These are phyloP conservation scores for Cephalopterus ornatus DNA, from an alignment of 2,113 vertebrate species.

Conservation along the genomic window DNA sequence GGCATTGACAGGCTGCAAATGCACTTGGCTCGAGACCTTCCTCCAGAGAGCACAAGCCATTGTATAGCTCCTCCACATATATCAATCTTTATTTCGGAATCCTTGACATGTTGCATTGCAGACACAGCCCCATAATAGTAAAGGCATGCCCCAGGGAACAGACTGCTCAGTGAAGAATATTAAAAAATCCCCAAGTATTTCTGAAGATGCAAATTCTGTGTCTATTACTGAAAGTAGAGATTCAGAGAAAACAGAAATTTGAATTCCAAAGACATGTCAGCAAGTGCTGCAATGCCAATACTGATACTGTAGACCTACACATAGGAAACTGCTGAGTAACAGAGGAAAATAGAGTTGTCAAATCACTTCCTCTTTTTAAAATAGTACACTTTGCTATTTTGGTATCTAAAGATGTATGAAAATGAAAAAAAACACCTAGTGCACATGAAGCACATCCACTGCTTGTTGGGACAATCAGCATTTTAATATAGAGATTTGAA, in stretches of 20 bases:
- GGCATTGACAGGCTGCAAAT: constrained; percentile 14
- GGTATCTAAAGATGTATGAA: background rate
- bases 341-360: background rate
- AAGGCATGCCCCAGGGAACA: background rate
- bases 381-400: background rate
- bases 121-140: background rate
- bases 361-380: background rate
- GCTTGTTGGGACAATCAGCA: background rate
- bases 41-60: background rate
- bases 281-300: background rate
- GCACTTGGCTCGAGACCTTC: constrained; percentile 1
- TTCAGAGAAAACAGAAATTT: background rate
- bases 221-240: background rate
- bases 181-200: background rate
- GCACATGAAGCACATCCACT: background rate
- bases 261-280: constrained; percentile 36
- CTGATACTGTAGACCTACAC: background rate
- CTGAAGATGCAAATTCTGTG: background rate
- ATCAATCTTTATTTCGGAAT: background rate
- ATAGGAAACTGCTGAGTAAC: background rate
- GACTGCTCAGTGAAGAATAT: background rate
- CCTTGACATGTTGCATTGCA: background rate
- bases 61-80: background rate
- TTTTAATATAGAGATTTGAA: background rate
- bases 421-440: background rate